A percentile compares a stretch with the other conserved stretches of the same genome.
These are phyloP conservation scores for Ormyrus nitidulus DNA, from an alignment of 2,888 invertebrate genomes.

Conservation along the genomic window DNA sequence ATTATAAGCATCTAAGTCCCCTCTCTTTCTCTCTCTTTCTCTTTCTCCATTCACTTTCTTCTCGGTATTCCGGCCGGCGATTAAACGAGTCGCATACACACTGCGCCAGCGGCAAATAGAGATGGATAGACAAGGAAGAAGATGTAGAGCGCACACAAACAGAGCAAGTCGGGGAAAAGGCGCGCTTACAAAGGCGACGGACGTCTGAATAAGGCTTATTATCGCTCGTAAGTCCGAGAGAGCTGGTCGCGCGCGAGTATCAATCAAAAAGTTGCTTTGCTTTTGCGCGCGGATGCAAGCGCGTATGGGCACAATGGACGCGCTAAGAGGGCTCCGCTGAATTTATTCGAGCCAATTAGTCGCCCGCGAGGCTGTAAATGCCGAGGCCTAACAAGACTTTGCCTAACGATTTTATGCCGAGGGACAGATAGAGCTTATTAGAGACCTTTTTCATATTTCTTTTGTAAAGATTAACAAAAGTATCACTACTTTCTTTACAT, in stretches of 20 bases:
- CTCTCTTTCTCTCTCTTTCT: no score
- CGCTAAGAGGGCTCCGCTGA: neutral
- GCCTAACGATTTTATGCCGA: no score
- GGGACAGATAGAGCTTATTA: no score
- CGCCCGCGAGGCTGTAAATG: neutral
- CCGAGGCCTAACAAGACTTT: neutral
- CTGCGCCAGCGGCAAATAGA: constrained; percentile 37
- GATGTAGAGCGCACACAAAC: constrained; percentile 21
- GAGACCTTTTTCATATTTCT: no score
- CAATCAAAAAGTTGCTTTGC: constrained; percentile 39
- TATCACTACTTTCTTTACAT: no score
- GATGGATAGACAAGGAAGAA: constrained; percentile 44
- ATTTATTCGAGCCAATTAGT: constrained; percentile 56
- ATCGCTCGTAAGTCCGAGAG: constrained; percentile 31
- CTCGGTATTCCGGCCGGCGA: neutral
- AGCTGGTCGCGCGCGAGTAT: constrained; percentile 15
- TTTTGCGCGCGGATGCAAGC: neutral
- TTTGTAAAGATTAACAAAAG: no score
- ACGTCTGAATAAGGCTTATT: constrained; percentile 28
- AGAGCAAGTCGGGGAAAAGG: constrained; percentile 3
- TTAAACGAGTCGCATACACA: constrained; percentile 20
- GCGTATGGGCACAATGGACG: neutral
- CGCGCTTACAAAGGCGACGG: constrained; percentile 13
- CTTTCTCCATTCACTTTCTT: no score
- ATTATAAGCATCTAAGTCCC: neutral